Conservation (phyloP, 2,113 vertebrate genomes). For the Alethe castanea region DNA sequence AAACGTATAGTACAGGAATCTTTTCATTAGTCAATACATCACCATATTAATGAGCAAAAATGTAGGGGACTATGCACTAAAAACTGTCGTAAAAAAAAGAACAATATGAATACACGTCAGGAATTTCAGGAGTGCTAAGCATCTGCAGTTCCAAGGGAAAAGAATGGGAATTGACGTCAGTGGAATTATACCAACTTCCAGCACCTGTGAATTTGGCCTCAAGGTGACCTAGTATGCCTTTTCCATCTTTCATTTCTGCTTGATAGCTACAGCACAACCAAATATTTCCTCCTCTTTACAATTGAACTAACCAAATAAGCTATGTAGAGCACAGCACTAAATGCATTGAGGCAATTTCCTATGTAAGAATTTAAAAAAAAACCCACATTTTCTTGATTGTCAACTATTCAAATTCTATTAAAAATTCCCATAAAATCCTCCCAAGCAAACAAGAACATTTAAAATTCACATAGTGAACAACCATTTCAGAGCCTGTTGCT, state of each 20-base stretch:
- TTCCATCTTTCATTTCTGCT: conserved; percentile 14
- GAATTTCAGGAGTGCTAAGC: neutral
- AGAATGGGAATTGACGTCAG: neutral
- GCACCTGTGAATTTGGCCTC: conserved; percentile 20
- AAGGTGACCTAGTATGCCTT: neutral
- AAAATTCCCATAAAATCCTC: neutral
- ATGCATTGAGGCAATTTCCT: neutral
- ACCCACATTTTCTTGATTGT: neutral
- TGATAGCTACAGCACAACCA: neutral
- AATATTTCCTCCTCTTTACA: neutral
- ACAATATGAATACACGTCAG: neutral
- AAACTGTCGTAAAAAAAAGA: neutral
- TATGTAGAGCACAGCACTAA: neutral
- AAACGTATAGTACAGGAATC: neutral
- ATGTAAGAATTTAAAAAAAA: neutral
- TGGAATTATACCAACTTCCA: neutral
- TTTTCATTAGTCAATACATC: neutral
- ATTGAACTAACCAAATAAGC: neutral
- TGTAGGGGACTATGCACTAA: neutral
- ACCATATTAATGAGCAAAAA: neutral
- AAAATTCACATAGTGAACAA: neutral
- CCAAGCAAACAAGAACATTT: neutral
- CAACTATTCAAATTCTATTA: neutral
- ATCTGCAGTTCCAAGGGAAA: neutral
- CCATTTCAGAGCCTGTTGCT: neutral